Conservation (phyloP, 2,113 vertebrate genomes). For the Amazona guildingii region DNA sequence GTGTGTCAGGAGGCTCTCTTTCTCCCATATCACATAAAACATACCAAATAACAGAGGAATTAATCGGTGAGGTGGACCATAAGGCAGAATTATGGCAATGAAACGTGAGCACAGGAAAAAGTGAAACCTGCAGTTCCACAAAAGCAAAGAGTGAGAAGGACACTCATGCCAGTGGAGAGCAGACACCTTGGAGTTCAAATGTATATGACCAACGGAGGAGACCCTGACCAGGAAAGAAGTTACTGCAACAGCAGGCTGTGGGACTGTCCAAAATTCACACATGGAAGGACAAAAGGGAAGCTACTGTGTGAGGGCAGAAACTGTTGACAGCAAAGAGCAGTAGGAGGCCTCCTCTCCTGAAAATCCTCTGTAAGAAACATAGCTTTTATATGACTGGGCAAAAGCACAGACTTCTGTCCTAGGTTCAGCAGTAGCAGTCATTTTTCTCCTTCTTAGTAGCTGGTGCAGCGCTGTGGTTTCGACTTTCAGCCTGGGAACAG, state of each 20-base stretch:
- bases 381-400: not conserved
- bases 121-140: not conserved
- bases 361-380: not conserved
- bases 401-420: not conserved
- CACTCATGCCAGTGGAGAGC: not conserved
- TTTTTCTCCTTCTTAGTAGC: too few relatives aligned
- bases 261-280: not conserved
- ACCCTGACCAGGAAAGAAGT: not conserved
- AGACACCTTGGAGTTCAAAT: rapidly evolving
- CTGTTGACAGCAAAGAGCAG: not conserved
- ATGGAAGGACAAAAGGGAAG: not conserved
- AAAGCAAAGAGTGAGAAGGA: not conserved
- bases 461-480: too few relatives aligned
- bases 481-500: too few relatives aligned
- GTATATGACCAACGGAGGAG: rapidly evolving
- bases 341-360: not conserved
- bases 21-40: not conserved
- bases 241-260: rapidly evolving
- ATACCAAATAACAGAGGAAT: not conserved
- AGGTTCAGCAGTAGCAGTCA: too few relatives aligned
- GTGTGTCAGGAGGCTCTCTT: not conserved
- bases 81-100: not conserved
- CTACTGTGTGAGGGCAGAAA: not conserved
- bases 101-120: not conserved
- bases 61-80: not conserved